phyloP scores from a whole-genome alignment of 2,888 invertebrate species.

The Oscheius sp. region DNA sequence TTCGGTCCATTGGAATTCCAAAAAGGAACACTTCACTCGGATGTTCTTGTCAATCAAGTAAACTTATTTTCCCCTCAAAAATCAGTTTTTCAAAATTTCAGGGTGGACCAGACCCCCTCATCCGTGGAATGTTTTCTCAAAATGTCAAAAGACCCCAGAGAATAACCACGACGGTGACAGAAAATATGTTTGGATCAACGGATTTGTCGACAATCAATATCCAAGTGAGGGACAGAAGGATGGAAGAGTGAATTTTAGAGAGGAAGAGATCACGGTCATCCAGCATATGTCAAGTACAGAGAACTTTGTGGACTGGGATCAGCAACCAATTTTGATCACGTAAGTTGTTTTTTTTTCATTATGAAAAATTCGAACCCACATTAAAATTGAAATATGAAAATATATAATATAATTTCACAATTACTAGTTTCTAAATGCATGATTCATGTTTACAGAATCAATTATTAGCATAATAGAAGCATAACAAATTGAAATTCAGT shows the following conservation, averaged over 20 bases:
- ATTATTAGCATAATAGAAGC: neutral
- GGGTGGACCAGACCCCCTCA: conserved; percentile 92
- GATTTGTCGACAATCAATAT: conserved; percentile 95
- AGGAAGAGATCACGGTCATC: conserved; percentile 88
- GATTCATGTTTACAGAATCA: neutral
- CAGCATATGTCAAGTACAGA: conserved; percentile 85
- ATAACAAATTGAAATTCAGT: too few species aligned
- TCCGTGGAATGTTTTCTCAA: conserved; percentile 72
- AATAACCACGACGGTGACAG: conserved; percentile 89
- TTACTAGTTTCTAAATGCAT: too few species aligned
- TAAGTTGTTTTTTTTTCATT: conserved; percentile 72
- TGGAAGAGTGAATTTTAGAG: conserved; percentile 72
- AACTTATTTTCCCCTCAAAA: too few species aligned
- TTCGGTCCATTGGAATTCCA: conserved; percentile 85
- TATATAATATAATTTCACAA: too few species aligned
- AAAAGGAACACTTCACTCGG: conserved; percentile 86
- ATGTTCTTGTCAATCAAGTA: conserved; percentile 54
- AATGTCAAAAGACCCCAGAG: conserved; percentile 76
- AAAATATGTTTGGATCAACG: conserved; percentile 78
- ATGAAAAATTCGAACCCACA: neutral
- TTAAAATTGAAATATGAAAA: too few species aligned
- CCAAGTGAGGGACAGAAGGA: conserved; percentile 73
- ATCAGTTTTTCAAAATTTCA: conserved; percentile 76
- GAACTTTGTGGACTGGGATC: conserved; percentile 84
- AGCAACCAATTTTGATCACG: conserved; percentile 79